phyloP scores from a whole-genome alignment of 2,888 invertebrate species.

The Galeruca laticollis region DNA sequence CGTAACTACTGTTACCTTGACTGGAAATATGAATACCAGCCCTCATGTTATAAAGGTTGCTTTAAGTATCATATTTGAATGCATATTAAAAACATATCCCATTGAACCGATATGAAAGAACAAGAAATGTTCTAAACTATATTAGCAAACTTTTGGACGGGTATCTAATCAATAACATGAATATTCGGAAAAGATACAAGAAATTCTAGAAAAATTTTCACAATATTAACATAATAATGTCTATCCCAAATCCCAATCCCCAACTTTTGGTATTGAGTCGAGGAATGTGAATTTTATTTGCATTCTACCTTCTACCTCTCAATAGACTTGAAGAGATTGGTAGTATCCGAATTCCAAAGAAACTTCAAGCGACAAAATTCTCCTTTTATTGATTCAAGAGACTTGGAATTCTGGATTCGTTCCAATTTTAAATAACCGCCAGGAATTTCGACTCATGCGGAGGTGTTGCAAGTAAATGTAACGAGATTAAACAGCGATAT shows the following conservation, averaged over 20 bases:
- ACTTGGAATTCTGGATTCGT: slow-evolving; percentile 17
- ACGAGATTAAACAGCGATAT: neutral
- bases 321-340: neutral
- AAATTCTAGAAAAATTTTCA: too few relatives aligned
- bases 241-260: neutral
- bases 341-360: slow-evolving; percentile 1
- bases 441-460: neutral
- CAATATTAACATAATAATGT: neutral
- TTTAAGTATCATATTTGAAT: too few relatives aligned
- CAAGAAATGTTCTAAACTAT: too few relatives aligned
- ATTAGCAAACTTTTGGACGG: too few relatives aligned
- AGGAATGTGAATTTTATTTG: neutral
- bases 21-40: too few relatives aligned
- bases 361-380: neutral
- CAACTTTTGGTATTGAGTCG: neutral
- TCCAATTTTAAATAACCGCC: slow-evolving; percentile 22
- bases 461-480: neutral
- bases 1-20: too few relatives aligned
- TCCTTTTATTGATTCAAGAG: slow-evolving; percentile 15
- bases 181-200: too few relatives aligned
- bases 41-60: too few relatives aligned
- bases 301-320: neutral
- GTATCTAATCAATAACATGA: too few relatives aligned
- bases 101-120: too few relatives aligned
- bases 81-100: too few relatives aligned